Evolutionary conservation across 2,888 invertebrate species (phyloP).

Genomic region (Drosophila kanekoi): DNA sequence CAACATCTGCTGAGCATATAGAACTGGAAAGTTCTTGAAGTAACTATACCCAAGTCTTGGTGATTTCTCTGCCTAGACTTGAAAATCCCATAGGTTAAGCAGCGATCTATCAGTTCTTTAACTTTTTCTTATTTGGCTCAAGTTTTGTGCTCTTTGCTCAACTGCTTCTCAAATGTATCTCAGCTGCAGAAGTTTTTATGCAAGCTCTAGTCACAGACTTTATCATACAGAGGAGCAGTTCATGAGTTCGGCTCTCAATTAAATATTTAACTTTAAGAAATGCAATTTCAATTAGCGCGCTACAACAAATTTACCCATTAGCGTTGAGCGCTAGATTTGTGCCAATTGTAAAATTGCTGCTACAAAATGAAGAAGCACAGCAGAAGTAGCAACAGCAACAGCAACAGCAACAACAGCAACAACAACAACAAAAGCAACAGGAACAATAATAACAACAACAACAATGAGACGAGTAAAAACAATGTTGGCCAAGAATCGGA

Average conservation of each 20-base stretch:
- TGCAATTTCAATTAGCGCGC: conserved; percentile 79
- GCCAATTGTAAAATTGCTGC: conserved; percentile 64
- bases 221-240: background rate
- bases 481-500: conserved; percentile 64
- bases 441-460: conserved; percentile 21
- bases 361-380: conserved; percentile 32
- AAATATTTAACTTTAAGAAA: conserved; percentile 74
- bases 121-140: too few relatives aligned
- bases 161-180: too few relatives aligned
- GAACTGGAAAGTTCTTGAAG: too few relatives aligned
- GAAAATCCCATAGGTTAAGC: too few relatives aligned
- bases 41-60: background rate
- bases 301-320: conserved; percentile 73
- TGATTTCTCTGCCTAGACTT: background rate
- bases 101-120: too few relatives aligned
- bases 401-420: conserved; percentile 4
- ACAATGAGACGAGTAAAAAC: conserved; percentile 36
- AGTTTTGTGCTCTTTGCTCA: too few relatives aligned
- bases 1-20: too few relatives aligned
- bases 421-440: too few relatives aligned
- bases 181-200: too few relatives aligned
- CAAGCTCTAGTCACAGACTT: background rate
- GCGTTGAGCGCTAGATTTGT: conserved; percentile 71
- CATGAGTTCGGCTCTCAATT: conserved; percentile 53
- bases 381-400: conserved; percentile 5